phyloP scores from a whole-genome alignment of 2,888 invertebrate genomes.

The Ethmia dodecea region DNA sequence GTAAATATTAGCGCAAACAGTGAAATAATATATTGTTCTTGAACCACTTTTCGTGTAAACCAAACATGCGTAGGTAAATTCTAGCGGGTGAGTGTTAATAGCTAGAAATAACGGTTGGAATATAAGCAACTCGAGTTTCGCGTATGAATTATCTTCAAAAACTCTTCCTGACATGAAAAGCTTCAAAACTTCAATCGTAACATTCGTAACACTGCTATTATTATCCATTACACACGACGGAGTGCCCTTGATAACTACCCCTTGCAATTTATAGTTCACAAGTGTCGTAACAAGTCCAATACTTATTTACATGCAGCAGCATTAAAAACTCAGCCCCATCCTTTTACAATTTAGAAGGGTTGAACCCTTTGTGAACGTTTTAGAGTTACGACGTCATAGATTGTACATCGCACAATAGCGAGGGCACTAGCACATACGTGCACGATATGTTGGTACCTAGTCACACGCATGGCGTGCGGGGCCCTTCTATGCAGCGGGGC shows the following conservation, averaged over 20 bases:
- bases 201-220: conserved; percentile 65
- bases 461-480: conserved; percentile 39
- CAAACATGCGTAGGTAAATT: conserved; percentile 12
- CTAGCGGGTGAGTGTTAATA: conserved; percentile 6
- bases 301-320: conserved; percentile 71
- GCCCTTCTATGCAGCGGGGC: conserved; percentile 25
- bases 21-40: conserved; percentile 19
- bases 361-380: conserved; percentile 68
- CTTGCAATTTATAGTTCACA: conserved; percentile 60
- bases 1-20: conserved; percentile 8
- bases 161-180: conserved; percentile 46
- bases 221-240: conserved; percentile 63
- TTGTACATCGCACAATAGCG: conserved; percentile 47
- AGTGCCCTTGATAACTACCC: conserved; percentile 73
- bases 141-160: conserved; percentile 30
- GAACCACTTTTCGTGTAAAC: conserved; percentile 18
- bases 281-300: conserved; percentile 73
- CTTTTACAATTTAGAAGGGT: conserved; percentile 60
- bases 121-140: conserved; percentile 11
- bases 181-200: no score
- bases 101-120: conserved; percentile 11
- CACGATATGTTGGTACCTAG: conserved; percentile 11
- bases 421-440: conserved; percentile 52
- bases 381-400: conserved; percentile 51
- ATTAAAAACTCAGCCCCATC: conserved; percentile 71